Conservation (phyloP, 2,888 invertebrate genomes). For the Lordiphosa fenestrarum region DNA sequence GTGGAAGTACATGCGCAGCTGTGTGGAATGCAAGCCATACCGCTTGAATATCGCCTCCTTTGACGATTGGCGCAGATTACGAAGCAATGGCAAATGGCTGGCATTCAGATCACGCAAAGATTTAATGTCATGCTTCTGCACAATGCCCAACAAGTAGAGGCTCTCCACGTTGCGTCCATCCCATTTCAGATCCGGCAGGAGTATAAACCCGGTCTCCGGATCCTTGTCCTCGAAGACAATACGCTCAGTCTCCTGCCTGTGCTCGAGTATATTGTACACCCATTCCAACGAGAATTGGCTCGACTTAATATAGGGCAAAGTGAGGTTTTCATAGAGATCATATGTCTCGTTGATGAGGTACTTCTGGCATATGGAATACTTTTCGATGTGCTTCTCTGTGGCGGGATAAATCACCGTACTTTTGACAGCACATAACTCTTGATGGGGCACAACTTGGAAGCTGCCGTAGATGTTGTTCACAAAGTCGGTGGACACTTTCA, state of each 20-base stretch:
- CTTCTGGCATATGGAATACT: conserved; percentile 88
- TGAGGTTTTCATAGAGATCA: conserved; percentile 88
- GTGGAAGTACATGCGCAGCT: conserved; percentile 92
- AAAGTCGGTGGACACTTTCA: conserved; percentile 84
- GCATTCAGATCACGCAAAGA: conserved; percentile 91
- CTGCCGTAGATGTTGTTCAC: conserved; percentile 93
- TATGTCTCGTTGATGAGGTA: conserved; percentile 92
- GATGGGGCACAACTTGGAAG: conserved; percentile 86
- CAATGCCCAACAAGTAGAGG: conserved; percentile 92
- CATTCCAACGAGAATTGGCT: conserved; percentile 93
- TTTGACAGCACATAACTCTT: conserved; percentile 88
- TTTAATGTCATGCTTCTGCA: conserved; percentile 86
- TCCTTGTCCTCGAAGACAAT: conserved; percentile 90
- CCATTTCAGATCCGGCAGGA: conserved; percentile 98
- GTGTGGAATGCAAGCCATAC: conserved; percentile 86
- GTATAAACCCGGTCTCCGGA: conserved; percentile 89
- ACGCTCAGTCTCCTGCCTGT: conserved; percentile 93
- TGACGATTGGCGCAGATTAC: conserved; percentile 89
- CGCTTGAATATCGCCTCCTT: conserved; percentile 88
- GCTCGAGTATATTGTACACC: conserved; percentile 97
- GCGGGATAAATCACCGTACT: conserved; percentile 96
- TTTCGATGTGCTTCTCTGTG: conserved; percentile 93
- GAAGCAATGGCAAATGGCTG: conserved; percentile 89
- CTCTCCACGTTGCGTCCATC: conserved; percentile 88
- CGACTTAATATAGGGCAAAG: conserved; percentile 87